phyloP scores from a whole-genome alignment of 1,140 invertebrate genomes.

The Trichonephila clavipes region DNA sequence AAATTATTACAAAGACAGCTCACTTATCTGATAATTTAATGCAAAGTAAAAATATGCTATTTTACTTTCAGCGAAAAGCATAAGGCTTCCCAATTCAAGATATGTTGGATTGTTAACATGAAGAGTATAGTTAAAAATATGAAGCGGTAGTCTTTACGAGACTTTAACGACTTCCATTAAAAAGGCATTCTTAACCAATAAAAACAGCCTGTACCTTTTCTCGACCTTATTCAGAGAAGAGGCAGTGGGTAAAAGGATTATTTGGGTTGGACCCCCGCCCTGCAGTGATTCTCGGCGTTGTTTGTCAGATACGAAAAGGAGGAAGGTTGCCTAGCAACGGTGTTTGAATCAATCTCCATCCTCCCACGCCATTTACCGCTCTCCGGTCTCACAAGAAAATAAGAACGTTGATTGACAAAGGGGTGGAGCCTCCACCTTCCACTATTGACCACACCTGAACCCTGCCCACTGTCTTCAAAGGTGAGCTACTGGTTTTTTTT shows the following conservation, averaged over 20 bases:
- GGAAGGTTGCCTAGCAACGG: constrained; percentile 65
- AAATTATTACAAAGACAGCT: too few species aligned
- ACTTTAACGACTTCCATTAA: background rate
- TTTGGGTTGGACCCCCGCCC: constrained; percentile 10
- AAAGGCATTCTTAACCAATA: background rate
- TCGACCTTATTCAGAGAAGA: background rate
- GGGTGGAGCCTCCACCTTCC: constrained; percentile 52
- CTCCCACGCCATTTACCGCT: constrained; percentile 74
- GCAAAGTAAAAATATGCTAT: too few species aligned
- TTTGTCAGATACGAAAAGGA: constrained; percentile 67
- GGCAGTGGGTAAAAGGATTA: background rate
- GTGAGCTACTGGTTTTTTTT: constrained; percentile 44
- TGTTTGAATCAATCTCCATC: constrained; percentile 73
- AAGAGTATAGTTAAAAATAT: too few species aligned
- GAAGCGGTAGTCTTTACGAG: too few species aligned
- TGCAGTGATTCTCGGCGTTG: constrained; percentile 62
- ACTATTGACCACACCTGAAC: constrained; percentile 68
- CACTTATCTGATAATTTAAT: too few species aligned
- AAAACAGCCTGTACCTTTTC: background rate
- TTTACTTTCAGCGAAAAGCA: too few species aligned
- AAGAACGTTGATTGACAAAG: constrained; percentile 69
- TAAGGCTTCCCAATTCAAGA: too few species aligned
- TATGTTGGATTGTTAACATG: too few species aligned
- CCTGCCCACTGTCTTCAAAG: constrained; percentile 21
- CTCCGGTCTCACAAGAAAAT: constrained; percentile 66